Base-by-base conservation (phyloP, 2,888 invertebrate species). In the Drosophila prostipennis region DNA sequence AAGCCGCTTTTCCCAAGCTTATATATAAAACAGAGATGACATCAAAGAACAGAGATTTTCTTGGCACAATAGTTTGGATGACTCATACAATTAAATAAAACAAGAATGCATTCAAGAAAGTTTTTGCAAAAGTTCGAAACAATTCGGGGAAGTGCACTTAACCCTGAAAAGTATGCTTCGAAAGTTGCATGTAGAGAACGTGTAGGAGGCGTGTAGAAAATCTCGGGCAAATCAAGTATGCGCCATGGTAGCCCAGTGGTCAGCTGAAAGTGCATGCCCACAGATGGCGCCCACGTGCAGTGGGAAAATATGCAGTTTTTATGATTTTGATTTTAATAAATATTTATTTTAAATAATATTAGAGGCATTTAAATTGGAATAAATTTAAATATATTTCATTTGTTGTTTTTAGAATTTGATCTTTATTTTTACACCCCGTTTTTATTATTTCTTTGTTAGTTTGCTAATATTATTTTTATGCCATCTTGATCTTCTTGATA, bases 151-250 rank as follows among this genome's bases (percentile, higher is more conserved):
- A 37, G 8, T 37, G 43, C 64, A 52, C 7, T 29, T 34, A 14
- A 26, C 58, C 40, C 48, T 16, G 16, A 63, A 42, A 42, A 8
- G 57, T 61, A 40, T 39, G 58, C 61, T n/a, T 4, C 16, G 26
- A 36, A 58, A 58, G 48, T 40, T 63, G 48, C 61, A 63, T 34
- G 59, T 63, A 63, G 61, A 63, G 29, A 6, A 8, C 39, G 6
- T 19, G 6, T 37, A 32, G 3, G 34, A 34, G 16, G 40, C 61
- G 29, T 34, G 59, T 63, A 63, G 40, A 63, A 45, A 11, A 6
- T 23, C 2, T 16, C 29, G 5, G 1, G 1, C 10, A 65, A 16
- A 52, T 63, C 63, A 63, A n/a, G 52, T 45, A 65, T 65, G 14
- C 64, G 65, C 52, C 39, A 13, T 7, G 52, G 2, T 45, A 14